Percentiles rank a stretch among this genome's conserved stretches.
Evolutionary conservation across 2,888 invertebrate species (phyloP).

Genomic region (Leptinotarsa peninsularis): DNA sequence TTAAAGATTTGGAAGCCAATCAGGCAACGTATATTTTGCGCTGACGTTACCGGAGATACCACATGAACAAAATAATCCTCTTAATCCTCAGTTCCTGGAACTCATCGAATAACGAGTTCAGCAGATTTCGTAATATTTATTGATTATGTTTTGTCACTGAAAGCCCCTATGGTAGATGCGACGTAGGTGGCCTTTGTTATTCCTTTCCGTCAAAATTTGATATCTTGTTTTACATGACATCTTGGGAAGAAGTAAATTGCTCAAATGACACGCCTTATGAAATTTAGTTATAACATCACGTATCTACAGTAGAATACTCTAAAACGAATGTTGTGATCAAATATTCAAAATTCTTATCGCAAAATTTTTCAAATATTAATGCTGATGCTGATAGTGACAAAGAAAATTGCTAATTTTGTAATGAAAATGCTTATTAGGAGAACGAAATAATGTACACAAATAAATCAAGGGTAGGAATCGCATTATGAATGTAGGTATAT

Average conservation of each 20-base stretch:
- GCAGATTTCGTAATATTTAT: neutral
- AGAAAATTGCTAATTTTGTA: no score
- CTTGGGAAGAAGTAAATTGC: neutral
- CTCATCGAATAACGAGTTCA: slow-evolving; percentile 1
- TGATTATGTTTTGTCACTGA: neutral
- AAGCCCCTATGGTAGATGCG: slow-evolving; percentile 1
- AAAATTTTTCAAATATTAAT: no score
- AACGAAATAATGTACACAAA: no score
- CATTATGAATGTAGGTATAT: no score
- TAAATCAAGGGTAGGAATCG: no score
- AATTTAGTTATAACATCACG: no score
- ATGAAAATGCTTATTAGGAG: no score
- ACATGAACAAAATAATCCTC: neutral
- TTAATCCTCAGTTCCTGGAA: neutral
- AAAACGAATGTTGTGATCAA: no score
- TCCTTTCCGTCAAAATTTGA: slow-evolving; percentile 12
- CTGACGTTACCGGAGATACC: neutral
- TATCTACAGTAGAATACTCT: no score
- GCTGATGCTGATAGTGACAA: no score
- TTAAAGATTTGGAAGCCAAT: no score
- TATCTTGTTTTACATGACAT: slow-evolving; percentile 23
- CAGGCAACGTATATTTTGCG: neutral
- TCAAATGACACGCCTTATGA: neutral
- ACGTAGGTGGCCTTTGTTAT: slow-evolving; percentile 20
- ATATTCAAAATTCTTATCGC: no score